Conservation (phyloP, 2,888 invertebrate species). For the Eurytoma californica region DNA sequence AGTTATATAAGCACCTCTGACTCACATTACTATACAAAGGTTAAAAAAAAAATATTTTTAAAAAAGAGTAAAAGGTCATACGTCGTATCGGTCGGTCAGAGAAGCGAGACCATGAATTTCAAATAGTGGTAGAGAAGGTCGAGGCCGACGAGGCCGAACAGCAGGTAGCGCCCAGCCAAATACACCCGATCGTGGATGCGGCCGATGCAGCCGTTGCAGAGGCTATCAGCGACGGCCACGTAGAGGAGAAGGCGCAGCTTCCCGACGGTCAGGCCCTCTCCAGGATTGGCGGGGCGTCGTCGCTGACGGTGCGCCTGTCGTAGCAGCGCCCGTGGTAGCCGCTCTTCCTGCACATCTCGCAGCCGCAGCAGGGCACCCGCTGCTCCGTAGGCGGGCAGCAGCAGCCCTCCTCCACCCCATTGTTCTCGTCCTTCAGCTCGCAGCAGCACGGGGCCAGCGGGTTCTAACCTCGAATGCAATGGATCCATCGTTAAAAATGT, state of each 20-base stretch:
- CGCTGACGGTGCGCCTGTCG: constrained; percentile 9
- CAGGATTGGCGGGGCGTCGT: constrained; percentile 9
- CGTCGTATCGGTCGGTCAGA: too few species aligned
- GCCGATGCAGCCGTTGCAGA: background rate
- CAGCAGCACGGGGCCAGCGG: constrained; percentile 43
- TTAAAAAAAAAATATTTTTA: too few species aligned
- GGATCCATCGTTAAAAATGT: background rate
- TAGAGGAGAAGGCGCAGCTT: background rate
- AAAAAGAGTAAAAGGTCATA: too few species aligned
- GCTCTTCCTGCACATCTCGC: constrained; percentile 34
- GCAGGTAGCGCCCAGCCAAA: too few species aligned
- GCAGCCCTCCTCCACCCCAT: constrained; percentile 16
- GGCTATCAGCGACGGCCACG: background rate
- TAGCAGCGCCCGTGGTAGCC: constrained; percentile 47
- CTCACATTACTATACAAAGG: too few species aligned
- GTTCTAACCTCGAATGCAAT: constrained; percentile 19
- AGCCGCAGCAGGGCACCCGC: constrained; percentile 35
- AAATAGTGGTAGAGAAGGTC: too few species aligned
- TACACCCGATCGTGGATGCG: too few species aligned
- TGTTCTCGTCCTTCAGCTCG: background rate
- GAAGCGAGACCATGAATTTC: too few species aligned
- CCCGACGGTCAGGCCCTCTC: constrained; percentile 6
- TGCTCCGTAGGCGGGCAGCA: constrained; percentile 36
- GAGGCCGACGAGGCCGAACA: too few species aligned
- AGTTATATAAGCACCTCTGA: too few species aligned